Base-by-base conservation (phyloP, 1,140 invertebrate genomes). In the Drosophila quadrilineata region DNA sequence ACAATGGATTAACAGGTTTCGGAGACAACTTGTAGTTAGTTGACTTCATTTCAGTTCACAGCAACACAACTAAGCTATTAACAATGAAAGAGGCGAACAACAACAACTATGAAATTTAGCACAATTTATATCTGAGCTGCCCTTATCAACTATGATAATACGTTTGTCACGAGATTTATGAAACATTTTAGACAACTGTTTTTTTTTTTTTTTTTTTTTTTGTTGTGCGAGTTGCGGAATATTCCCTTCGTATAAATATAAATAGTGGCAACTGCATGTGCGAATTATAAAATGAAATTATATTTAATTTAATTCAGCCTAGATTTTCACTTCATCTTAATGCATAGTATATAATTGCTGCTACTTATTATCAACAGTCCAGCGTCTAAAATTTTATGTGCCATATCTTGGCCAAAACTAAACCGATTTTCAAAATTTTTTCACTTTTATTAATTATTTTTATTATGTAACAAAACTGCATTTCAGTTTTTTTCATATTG, bases 101-200 rank as follows among this genome's bases (percentile, higher is more conserved):
- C 52, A 76, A 67, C 56, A 82, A 59, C 68, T 76, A 70, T 74
- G 36, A 72, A 46, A 40, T 49, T 56, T 76, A 59, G 41, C 77
- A 62, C 64, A 65, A 71, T 54, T 62, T 71, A 56, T 69, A 40
- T 64, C 57, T 12, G 49, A 38, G 24, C 5, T 58, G 67, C 40
- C 38, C 52, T 72, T 49, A 22, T 19, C 16, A 10, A 17, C 29
- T 8, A 26, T 38, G 12, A 38, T 67, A 59, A 66, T 66, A 43
- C 26, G 53, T 58, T 58, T 49, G 53, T 49, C 62, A 65, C 62
- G 62, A 33, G 9, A n/a, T 40, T 24, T 3, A 22, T 21, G 24
- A 16, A 46, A 28, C 17, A 48, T 48, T 48, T 56, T 10, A 6
- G 33, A 56, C 22, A 40, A n/a, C n/a, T n/a, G n/a, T n/a, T n/a